Evolutionary conservation across 2,113 vertebrate genomes (phyloP), one percentile per base, ranked within the genome.

Genomic region (Lophochroa leadbeateri): DNA sequence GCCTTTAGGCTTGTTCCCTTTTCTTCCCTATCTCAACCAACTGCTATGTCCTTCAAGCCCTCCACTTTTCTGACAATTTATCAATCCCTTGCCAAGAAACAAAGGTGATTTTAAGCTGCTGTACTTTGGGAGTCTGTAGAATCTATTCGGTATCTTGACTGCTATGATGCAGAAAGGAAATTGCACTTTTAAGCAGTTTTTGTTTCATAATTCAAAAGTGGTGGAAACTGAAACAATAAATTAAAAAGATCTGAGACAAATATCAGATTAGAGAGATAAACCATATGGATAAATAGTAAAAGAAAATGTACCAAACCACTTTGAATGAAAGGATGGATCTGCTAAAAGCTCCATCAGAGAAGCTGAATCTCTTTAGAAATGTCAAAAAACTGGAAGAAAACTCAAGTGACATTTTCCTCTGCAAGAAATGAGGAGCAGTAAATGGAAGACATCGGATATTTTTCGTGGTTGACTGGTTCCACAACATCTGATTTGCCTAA

Each of bases 171-270:
- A 63, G 79, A 88, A 90, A 74, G 58, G 49, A 94, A 92, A 86
- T n/a, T 77, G 19, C 46, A 80, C 46, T 77, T 94, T 90, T 88
- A 90, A 90, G 9, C 24, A 90, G 47, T 33, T 82, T 93, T 93
- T 90, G 67, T 90, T 95, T 92, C 76, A 74, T 93, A 88, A 94
- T 88, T 93, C 75, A 92, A 86, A 90, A 35, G 37, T 4, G 1
- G n/a, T 77, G 17, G 68, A 82, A 93, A 96, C 28, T 25, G 64
- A 92, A 96, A 85, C 25, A 90, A 67, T 75, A 89, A 92, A 87
- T 92, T 92, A 29, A 84, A 88, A 78, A 65, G 44, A 27, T 49
- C n/a, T 29, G 79, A 72, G 52, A 72, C 29, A 85, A 87, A 85
- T 55, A 94, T 61, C 20, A 83, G 53, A 69, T 91, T 58, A 81